Evolutionary conservation across 2,888 invertebrate species (phyloP).

Genomic region (Drosophila gaucha): DNA sequence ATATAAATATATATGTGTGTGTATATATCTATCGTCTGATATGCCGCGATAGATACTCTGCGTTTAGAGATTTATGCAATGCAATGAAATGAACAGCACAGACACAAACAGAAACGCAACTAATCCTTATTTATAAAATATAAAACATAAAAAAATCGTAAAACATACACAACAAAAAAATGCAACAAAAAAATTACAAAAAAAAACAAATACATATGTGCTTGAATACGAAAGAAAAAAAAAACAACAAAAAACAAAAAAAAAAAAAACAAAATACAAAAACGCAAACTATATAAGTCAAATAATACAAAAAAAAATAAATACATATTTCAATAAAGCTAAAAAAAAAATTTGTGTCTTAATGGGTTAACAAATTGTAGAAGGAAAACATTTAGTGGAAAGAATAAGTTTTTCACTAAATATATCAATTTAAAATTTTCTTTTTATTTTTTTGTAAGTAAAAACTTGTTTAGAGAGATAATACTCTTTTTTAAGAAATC

Average conservation of each 20-base stretch:
- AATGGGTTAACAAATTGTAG: not conserved
- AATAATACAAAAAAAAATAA: constrained; percentile 74
- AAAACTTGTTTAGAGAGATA: too few relatives aligned
- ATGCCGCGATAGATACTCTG: constrained; percentile 33
- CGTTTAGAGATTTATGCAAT: constrained; percentile 67
- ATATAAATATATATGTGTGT: constrained; percentile 54
- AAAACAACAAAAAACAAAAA: constrained; percentile 50
- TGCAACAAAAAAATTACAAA: constrained; percentile 51
- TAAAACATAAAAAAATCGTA: constrained; percentile 64
- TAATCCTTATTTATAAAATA: constrained; percentile 75
- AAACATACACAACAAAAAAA: constrained; percentile 62
- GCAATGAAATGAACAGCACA: constrained; percentile 72
- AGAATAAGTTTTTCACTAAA: too few relatives aligned
- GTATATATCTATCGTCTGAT: constrained; percentile 36
- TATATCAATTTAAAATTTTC: too few relatives aligned
- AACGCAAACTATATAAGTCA: constrained; percentile 79
- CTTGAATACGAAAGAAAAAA: constrained; percentile 73
- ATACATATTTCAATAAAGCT: constrained; percentile 81
- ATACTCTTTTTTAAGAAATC: too few relatives aligned
- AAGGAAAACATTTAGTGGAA: too few relatives aligned
- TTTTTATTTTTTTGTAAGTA: too few relatives aligned
- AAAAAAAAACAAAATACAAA: constrained; percentile 58
- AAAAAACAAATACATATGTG: constrained; percentile 72
- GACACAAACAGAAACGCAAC: constrained; percentile 61
- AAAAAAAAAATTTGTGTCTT: constrained; percentile 38